Evolutionary conservation across 2,888 invertebrate genomes (phyloP), one percentile per base, ranked within the genome.

Genomic region (Linnaemya tessellans): DNA sequence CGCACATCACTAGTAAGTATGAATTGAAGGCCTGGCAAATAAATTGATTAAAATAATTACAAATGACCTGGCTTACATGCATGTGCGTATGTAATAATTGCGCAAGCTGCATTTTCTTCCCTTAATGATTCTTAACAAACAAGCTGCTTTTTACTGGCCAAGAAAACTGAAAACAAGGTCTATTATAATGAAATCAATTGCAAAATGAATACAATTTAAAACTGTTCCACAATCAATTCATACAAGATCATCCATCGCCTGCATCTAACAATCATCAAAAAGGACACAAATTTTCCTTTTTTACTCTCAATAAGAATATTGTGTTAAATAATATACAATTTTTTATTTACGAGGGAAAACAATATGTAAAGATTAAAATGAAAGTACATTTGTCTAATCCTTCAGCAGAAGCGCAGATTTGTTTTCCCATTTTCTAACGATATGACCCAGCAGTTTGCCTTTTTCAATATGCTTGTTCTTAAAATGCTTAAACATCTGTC

Each of bases 401-500:
- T 58, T 30, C 30, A n/a, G 58, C 15, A 56, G 22, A 15, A 30
- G 30, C n/a, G 30, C 58, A 58, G 58, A 58, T 58, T 58, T 58
- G n/a, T 30, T 58, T 30, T 30, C n/a, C 7, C n/a, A 30, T 30
- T 30, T 30, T 58, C 10, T n/a, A 30, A 25, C 3, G 15, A 58
- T 58, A 30, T 30, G 20, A 2, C 13, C 8, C 11, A 5, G 58
- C 58, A 58, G 58, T 15, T 25, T 30, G 30, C 58, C 56, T 56
- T 56, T 30, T 56, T 56, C n/a, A 1, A n/a, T 7, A 8, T 9
- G 11, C 7, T 13, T 9, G 3, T 30, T 58, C 58, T 25, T 56
- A 25, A 58, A 30, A 30, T 58, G 5, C 8, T 9, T 30, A n/a
- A 58, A 58, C 58, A 58, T 58, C 58, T 58, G 58, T 30, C 58